phyloP scores from a whole-genome alignment of 2,113 vertebrate species.

The Passer domesticus region DNA sequence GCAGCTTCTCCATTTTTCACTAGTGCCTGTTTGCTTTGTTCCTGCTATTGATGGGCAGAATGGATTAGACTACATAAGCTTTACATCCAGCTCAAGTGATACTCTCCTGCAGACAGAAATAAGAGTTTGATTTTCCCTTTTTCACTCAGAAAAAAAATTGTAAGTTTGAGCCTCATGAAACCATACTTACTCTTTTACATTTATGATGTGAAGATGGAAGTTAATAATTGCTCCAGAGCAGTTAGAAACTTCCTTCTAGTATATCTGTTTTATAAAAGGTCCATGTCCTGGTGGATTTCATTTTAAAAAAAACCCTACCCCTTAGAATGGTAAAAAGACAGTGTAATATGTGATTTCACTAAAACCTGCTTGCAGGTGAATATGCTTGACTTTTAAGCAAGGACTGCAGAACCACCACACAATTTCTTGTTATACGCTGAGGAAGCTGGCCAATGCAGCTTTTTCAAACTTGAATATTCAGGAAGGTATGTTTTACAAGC shows the following conservation, averaged over 20 bases:
- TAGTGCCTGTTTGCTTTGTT: background rate
- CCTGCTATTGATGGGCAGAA: background rate
- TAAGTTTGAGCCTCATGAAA: background rate
- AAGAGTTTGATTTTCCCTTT: background rate
- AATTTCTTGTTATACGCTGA: background rate
- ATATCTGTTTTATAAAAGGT: background rate
- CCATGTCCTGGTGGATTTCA: background rate
- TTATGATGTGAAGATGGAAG: background rate
- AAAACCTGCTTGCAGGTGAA: background rate
- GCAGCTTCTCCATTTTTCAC: background rate
- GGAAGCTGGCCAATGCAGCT: background rate
- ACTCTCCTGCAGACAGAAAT: background rate
- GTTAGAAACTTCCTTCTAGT: background rate
- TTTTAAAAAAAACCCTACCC: background rate
- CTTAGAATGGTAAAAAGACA: background rate
- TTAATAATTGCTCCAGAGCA: background rate
- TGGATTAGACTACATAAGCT: background rate
- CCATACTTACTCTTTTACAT: background rate
- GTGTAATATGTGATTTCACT: background rate
- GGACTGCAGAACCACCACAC: fast-evolving
- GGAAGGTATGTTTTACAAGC: background rate
- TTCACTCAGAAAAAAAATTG: background rate
- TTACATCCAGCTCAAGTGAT: background rate
- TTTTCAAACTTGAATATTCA: background rate
- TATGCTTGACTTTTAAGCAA: background rate